Evolutionary conservation across 92 coral and sea anemone species (phyloP).

Genomic region (Meandrina meandrites): DNA sequence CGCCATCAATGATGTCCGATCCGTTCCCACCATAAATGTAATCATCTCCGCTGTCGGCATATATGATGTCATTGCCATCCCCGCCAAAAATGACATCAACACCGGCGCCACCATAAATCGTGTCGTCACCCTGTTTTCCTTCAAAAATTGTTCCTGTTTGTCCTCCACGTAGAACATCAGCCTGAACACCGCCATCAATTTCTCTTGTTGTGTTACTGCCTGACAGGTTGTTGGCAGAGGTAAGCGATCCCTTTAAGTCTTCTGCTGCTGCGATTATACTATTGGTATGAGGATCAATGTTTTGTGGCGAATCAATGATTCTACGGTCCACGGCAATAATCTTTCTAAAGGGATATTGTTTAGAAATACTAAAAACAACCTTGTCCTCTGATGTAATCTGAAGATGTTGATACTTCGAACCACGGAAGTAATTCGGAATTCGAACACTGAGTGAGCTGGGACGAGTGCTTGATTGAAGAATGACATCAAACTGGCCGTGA

Average conservation of each 20-base stretch:
- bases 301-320: slow-evolving; percentile 7
- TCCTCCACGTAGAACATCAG: slow-evolving; percentile 39
- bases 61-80: slow-evolving; percentile 39
- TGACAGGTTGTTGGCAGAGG: slow-evolving; percentile 12
- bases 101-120: slow-evolving; percentile 18
- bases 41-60: slow-evolving; percentile 46
- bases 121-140: slow-evolving; percentile 38
- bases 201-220: slow-evolving; percentile 24
- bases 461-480: slow-evolving; percentile 38
- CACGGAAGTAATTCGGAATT: slow-evolving; percentile 19
- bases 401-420: slow-evolving; percentile 46
- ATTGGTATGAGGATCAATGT: background rate
- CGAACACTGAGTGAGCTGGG: slow-evolving; percentile 45
- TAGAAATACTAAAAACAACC: slow-evolving; percentile 31
- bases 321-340: slow-evolving; percentile 36
- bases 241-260: slow-evolving; percentile 36
- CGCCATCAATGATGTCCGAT: slow-evolving; percentile 42
- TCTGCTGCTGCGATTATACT: slow-evolving; percentile 20
- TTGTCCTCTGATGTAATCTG: slow-evolving; percentile 38
- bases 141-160: slow-evolving; percentile 30
- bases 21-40: slow-evolving; percentile 60
- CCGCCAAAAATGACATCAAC: slow-evolving; percentile 46
- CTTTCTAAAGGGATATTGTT: slow-evolving; percentile 32
- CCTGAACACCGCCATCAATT: slow-evolving; percentile 39
- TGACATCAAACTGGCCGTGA: slow-evolving; percentile 34